These are phyloP conservation scores for Zygogramma bicolorata DNA, from an alignment of 2,888 invertebrate genomes.

Conservation along the genomic window DNA sequence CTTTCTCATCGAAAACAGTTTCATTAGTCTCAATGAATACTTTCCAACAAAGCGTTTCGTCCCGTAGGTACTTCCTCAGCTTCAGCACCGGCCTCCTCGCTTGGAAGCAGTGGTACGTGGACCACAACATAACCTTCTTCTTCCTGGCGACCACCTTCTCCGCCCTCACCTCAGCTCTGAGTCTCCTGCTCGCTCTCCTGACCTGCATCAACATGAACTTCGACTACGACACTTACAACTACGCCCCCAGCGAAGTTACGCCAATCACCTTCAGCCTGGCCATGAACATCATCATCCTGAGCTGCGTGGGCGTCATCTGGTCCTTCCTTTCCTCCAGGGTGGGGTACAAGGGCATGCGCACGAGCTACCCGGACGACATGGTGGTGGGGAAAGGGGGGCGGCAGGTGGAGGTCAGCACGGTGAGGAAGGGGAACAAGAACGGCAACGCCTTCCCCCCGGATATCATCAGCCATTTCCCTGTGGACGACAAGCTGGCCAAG, in stretches of 20 bases:
- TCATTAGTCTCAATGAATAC: not conserved
- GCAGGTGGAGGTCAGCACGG: constrained; percentile 70
- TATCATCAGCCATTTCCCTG: constrained; percentile 70
- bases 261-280: constrained; percentile 54
- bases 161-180: constrained; percentile 67
- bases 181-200: constrained; percentile 50
- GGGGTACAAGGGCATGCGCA: constrained; percentile 74
- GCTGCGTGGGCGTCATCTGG: constrained; percentile 72
- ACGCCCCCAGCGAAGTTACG: constrained; percentile 24
- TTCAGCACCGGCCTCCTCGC: constrained; percentile 72
- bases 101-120: constrained; percentile 76
- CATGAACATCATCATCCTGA: constrained; percentile 72
- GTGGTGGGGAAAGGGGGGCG: constrained; percentile 66
- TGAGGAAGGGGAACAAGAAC: constrained; percentile 71
- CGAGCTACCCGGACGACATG: constrained; percentile 71
- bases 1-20: not conserved
- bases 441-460: constrained; percentile 69
- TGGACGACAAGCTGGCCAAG: constrained; percentile 68
- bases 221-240: constrained; percentile 38
- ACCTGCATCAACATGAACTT: constrained; percentile 44
- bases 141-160: constrained; percentile 72
- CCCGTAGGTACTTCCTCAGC: constrained; percentile 64
- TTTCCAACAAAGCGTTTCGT: not conserved
- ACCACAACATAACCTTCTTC: constrained; percentile 74
- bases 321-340: constrained; percentile 73